Evolutionary conservation across 2,797 vertebrate species (phyloP).

Genomic region (Gymnoscopelus braueri): DNA sequence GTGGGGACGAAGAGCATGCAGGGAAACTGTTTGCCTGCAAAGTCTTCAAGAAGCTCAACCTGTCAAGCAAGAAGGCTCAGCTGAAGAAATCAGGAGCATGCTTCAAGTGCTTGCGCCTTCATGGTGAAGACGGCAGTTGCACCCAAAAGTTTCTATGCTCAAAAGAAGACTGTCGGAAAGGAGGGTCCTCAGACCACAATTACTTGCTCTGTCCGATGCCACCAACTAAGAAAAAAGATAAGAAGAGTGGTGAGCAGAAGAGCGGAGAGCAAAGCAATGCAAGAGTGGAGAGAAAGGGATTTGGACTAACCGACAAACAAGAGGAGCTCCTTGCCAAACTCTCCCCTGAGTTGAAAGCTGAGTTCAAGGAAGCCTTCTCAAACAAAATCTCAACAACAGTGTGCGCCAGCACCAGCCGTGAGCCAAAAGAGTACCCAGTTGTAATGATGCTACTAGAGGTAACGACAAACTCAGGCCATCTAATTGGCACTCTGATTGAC

Average conservation of each 20-base stretch:
- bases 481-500: constrained; percentile 16
- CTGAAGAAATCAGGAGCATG: constrained; percentile 14
- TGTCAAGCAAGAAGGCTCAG: background rate
- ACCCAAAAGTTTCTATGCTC: constrained; percentile 15
- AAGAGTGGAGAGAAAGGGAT: constrained; percentile 1
- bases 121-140: constrained; percentile 8
- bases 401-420: background rate
- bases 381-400: constrained; percentile 17
- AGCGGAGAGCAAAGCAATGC: background rate
- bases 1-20: constrained; percentile 4
- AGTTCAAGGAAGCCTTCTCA: constrained; percentile 32
- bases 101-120: constrained; percentile 9
- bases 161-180: constrained; percentile 10
- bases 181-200: constrained; percentile 8
- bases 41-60: constrained; percentile 14
- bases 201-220: constrained; percentile 20
- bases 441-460: constrained; percentile 33
- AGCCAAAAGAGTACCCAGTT: constrained; percentile 11
- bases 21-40: constrained; percentile 21
- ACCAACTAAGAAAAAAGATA: background rate
- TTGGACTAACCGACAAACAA: constrained; percentile 19
- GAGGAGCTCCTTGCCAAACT: constrained; percentile 23
- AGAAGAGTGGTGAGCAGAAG: background rate
- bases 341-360: constrained; percentile 20
- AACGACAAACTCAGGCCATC: constrained; percentile 24